Evolutionary conservation across 2,888 invertebrate genomes (phyloP).

Genomic region (Hemaris fuciformis): DNA sequence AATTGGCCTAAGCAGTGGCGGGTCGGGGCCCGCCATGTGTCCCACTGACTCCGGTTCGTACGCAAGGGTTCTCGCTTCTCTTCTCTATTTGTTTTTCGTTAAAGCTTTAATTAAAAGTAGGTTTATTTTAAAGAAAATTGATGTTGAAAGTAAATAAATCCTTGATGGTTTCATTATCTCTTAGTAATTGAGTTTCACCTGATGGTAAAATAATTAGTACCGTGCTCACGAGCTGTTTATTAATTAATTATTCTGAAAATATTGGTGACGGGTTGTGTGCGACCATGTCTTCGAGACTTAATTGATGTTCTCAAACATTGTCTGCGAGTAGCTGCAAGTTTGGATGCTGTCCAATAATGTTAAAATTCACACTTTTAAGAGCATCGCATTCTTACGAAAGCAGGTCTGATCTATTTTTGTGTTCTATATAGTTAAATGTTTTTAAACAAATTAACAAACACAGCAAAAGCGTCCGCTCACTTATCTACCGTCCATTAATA

Average conservation of each 20-base stretch:
- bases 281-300: constrained; percentile 26
- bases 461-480: neutral
- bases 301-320: constrained; percentile 17
- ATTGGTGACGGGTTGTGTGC: constrained; percentile 25
- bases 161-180: constrained; percentile 78
- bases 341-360: constrained; percentile 8
- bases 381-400: constrained; percentile 1
- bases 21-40: neutral
- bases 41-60: constrained; percentile 37
- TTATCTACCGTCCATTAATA: neutral
- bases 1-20: constrained; percentile 19
- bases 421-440: neutral
- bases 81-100: constrained; percentile 77
- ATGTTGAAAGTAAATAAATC: constrained; percentile 79
- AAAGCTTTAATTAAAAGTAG: constrained; percentile 79
- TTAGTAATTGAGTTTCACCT: constrained; percentile 78
- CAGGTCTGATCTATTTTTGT: constrained; percentile 6
- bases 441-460: neutral
- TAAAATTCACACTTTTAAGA: constrained; percentile 8
- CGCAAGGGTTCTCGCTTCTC: constrained; percentile 67
- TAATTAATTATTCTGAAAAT: constrained; percentile 48
- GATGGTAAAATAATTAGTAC: constrained; percentile 64
- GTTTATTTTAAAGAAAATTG: constrained; percentile 79
- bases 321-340: constrained; percentile 10
- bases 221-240: constrained; percentile 47